These are phyloP conservation scores for Melanotaenia boesemani DNA, from an alignment of 2,797 vertebrate species.

Conservation along the genomic window DNA sequence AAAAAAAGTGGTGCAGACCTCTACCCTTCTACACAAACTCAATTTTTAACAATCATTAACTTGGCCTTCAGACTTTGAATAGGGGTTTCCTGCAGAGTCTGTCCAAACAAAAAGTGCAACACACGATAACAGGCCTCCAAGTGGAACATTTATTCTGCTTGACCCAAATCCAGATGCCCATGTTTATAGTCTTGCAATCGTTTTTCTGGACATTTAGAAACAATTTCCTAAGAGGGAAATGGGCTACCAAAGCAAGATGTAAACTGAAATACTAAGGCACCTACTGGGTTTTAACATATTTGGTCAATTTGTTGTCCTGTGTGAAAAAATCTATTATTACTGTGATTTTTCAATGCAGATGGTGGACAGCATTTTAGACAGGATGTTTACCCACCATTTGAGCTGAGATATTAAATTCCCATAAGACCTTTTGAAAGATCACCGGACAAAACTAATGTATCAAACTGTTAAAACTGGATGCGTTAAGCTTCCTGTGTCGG, in stretches of 20 bases:
- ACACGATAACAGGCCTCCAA: slow-evolving; percentile 15
- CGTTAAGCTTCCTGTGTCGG: not conserved
- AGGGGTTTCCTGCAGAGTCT: slow-evolving; percentile 4
- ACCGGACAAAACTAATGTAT: not conserved
- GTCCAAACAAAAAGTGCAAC: not conserved
- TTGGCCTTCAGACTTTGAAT: not conserved
- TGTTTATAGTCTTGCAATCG: not conserved
- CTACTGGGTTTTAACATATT: not conserved
- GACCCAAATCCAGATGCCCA: slow-evolving; percentile 8
- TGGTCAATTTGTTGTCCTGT: not conserved
- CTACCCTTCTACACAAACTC: no score
- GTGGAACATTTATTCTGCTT: slow-evolving; percentile 1
- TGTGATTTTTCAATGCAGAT: not conserved
- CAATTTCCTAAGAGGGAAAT: not conserved
- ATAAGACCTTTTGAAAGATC: not conserved
- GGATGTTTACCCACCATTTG: not conserved
- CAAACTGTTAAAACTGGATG: not conserved
- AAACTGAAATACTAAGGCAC: not conserved
- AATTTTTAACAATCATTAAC: slow-evolving; percentile 28
- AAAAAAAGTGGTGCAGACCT: not conserved
- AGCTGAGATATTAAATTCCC: not conserved
- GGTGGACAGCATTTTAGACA: not conserved
- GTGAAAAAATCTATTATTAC: not conserved
- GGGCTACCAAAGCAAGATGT: not conserved
- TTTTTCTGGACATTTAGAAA: not conserved